A percentile compares a stretch with the other conserved stretches of the same genome.
These are phyloP conservation scores for Calycopis cecrops DNA, from an alignment of 1,140 invertebrate genomes.

Conservation along the genomic window DNA sequence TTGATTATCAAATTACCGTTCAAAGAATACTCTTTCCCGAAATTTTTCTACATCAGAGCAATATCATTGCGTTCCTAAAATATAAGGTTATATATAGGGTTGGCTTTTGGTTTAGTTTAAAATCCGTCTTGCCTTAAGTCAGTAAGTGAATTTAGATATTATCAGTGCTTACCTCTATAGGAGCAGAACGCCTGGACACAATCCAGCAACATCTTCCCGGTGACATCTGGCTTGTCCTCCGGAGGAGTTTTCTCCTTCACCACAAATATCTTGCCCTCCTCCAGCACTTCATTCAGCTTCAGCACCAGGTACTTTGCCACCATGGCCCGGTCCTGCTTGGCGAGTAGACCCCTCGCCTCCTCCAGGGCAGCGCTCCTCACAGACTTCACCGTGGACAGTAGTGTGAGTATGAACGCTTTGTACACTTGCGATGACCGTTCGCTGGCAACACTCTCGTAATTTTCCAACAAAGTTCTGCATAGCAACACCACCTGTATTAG, in stretches of 20 bases:
- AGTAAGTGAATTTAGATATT: too few relatives aligned
- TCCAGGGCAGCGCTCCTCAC: conserved; percentile 44
- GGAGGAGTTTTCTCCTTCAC: conserved; percentile 51
- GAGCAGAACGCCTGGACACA: conserved; percentile 74
- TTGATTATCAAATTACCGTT: too few relatives aligned
- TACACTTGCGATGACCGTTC: conserved; percentile 48
- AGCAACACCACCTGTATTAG: conserved; percentile 67
- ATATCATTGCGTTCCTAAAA: too few relatives aligned
- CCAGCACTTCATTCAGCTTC: conserved; percentile 59
- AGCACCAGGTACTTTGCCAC: conserved; percentile 49
- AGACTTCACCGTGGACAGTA: conserved; percentile 46
- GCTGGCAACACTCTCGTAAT: conserved; percentile 51
- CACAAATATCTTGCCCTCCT: conserved; percentile 59
- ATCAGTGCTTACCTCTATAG: conserved; percentile 46
- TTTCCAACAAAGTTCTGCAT: conserved; percentile 63
- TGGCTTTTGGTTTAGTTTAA: neutral
- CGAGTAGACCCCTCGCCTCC: conserved; percentile 45
- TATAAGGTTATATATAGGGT: too few relatives aligned
- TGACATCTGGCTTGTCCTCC: conserved; percentile 56
- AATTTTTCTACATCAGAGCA: too few relatives aligned
- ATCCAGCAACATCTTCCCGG: conserved; percentile 69
- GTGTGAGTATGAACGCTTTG: conserved; percentile 48
- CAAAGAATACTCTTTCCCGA: too few relatives aligned
- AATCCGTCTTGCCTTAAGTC: neutral
- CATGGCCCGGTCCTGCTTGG: conserved; percentile 37